Evolutionary conservation across 2,797 vertebrate genomes (phyloP).

Genomic region (Protosalanx chinensis): DNA sequence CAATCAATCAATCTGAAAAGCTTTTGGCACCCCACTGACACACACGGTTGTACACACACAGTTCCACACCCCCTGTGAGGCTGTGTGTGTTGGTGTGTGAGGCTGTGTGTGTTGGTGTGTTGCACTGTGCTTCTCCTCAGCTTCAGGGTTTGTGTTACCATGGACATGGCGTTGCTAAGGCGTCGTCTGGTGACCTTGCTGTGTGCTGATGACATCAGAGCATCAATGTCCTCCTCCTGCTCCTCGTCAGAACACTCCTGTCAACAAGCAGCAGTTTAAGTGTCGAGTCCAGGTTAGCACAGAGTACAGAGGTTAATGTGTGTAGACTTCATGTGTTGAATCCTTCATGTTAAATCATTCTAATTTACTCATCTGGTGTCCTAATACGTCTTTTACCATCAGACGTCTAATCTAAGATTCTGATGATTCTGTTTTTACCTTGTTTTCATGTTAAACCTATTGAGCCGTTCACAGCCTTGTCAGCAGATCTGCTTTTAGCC

Average conservation of each 20-base stretch:
- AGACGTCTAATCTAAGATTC: too few relatives aligned
- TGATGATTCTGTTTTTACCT: too few relatives aligned
- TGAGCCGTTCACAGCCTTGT: too few relatives aligned
- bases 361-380: too few relatives aligned
- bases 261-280: slow-evolving; percentile 12
- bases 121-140: slow-evolving; percentile 11
- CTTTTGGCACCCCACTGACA: too few relatives aligned
- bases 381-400: too few relatives aligned
- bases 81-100: slow-evolving; percentile 2
- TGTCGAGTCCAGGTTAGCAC: background rate
- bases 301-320: background rate
- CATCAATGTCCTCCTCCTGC: slow-evolving; percentile 82
- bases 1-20: too few relatives aligned
- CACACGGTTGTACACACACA: too few relatives aligned
- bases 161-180: slow-evolving; percentile 78
- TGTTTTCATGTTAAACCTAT: too few relatives aligned
- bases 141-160: slow-evolving; percentile 70
- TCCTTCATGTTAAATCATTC: too few relatives aligned
- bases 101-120: background rate
- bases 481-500: too few relatives aligned
- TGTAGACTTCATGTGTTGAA: too few relatives aligned
- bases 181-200: slow-evolving; percentile 62
- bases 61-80: background rate
- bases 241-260: slow-evolving; percentile 80
- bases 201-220: slow-evolving; percentile 74